Base-by-base conservation (phyloP, 1,140 invertebrate genomes). In the Plodia interpunctella region DNA sequence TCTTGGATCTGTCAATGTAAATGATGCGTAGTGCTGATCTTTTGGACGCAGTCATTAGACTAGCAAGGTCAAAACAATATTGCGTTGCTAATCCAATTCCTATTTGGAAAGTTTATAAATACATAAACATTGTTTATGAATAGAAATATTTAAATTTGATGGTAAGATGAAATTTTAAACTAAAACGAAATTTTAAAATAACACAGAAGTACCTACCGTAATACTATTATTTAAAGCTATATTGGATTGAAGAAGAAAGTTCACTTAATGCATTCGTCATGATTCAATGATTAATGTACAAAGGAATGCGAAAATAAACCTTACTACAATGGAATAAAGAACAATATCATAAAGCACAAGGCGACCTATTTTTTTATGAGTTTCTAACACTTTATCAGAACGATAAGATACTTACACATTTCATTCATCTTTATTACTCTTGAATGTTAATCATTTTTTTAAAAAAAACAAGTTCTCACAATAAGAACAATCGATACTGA, bases 321-420 rank as follows among this genome's bases (percentile, higher is more conserved):
- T 53, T 53, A 53, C 17, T 5, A 17, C 55, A 55, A 57, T 55
- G 44, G 38, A 59, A 53, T 57, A 53, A 21, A 55, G 52, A 18
- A 49, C 44, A 9, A 35, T 17, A 10, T 35, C 38, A n/a, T n/a
- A 21, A 17, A 20, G 8, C 13, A 28, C 20, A 8, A 25, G 13
- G 2, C 51, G 51, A 53, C 51, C 52, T 25, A 59, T 49, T 60
- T 60, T 25, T 60, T 55, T 55, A 20, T 51, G 10, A 51, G 49
- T 51, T 51, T 49, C 15, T 49, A 49, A 49, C 49, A 49, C n/a
- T 49, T 49, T 49, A 49, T 15, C 38, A 57, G 21, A 50, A 54
- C 50, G 62, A 64, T 57, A 54, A 63, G 60, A 44, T 78, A 85
- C 82, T 85, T 74, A 85, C 82, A 83, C 72, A 81, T 83, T 54